Conservation (phyloP, 2,113 vertebrate genomes). For the Esox niger region DNA sequence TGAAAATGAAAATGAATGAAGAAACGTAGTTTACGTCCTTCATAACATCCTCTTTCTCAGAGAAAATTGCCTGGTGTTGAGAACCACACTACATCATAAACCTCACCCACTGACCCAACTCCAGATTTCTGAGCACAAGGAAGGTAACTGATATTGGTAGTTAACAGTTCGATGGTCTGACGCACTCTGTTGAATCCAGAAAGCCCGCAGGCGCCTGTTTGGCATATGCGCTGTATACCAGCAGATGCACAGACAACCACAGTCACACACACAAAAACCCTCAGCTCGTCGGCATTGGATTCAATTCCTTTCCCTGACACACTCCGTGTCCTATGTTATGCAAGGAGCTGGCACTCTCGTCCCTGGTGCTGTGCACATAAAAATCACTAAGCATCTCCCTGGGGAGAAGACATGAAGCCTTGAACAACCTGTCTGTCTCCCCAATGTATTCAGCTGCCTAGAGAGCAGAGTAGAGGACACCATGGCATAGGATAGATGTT, state of each 20-base stretch:
- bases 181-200: neutral
- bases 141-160: neutral
- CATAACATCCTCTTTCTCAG: neutral
- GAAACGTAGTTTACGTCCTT: neutral
- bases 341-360: neutral
- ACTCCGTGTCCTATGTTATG: neutral
- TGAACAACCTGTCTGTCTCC: conserved; percentile 30
- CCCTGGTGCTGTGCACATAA: conserved; percentile 8
- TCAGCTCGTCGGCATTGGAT: neutral
- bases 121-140: neutral
- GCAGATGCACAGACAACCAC: neutral
- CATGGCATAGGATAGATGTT: neutral
- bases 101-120: neutral
- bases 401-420: conserved; percentile 20
- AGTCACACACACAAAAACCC: neutral
- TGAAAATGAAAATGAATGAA: neutral
- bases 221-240: conserved; percentile 27
- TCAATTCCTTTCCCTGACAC: neutral
- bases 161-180: neutral
- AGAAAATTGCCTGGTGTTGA: neutral
- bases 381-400: conserved; percentile 5
- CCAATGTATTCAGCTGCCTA: conserved; percentile 2
- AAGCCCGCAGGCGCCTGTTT: conserved; percentile 13
- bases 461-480: neutral
- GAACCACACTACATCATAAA: neutral